Base-by-base conservation (phyloP, 2,888 invertebrate species). In the Oxystoma pomonae region DNA sequence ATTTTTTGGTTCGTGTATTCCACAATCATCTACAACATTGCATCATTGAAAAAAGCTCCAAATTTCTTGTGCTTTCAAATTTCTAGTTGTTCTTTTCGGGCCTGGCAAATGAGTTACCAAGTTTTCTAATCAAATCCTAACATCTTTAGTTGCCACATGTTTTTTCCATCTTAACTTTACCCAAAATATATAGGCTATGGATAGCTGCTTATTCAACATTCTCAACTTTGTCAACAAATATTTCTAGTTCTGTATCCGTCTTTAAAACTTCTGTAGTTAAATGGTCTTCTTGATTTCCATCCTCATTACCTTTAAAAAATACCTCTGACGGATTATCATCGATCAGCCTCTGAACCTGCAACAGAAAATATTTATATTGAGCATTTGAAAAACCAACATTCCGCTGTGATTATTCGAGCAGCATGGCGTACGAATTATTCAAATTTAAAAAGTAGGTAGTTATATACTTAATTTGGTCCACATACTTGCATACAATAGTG, bases 1-100 rank as follows among this genome's bases (percentile, higher is more conserved):
- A 16, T 70, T 65, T 59, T 70, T 67, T 62, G 69, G 66, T 63
- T 72, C 16, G 72, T 73, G 59, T 60, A 70, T 56, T 58, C 62
- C 18, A 73, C 68, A 57, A 74, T 71, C 20, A 67, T 63, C 35
- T 70, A 65, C 49, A 72, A 57, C 60, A 74, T 70, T 52, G 65
- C 62, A 53, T 65, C 63, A 56, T 64, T 57, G 61, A 71, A 49
- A 73, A 61, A 57, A 60, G 35, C 62, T 52, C 69, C 66, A 71
- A 70, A 68, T 58, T 7, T 58, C 49, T 7, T 3, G 35, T 49
- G 18, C 12, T 22, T 18, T 35, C 50, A 12, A 18, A 12, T 50
- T 35, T 35, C 35, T 35, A 7, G 35, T 35, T 12, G 35, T 35
- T 35, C 35, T 35, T 35, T 35, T 35, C 12, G 35, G 35, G 35